phyloP scores from a whole-genome alignment of 2,888 invertebrate species.

The Amphipoea oculea region DNA sequence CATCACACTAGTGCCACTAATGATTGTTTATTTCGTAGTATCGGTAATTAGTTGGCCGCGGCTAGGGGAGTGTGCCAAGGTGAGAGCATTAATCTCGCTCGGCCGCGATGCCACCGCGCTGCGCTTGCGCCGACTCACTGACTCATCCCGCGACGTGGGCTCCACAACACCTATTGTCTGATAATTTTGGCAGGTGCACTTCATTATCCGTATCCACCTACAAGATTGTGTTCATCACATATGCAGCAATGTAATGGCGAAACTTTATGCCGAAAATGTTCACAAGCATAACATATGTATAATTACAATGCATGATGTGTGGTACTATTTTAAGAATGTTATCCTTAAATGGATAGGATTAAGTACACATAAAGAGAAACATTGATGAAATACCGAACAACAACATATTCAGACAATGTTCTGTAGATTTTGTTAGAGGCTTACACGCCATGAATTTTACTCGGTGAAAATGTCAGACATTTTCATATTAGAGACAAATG shows the following conservation, averaged over 20 bases:
- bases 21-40: slow-evolving; percentile 62
- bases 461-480: slow-evolving; percentile 12
- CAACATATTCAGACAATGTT: neutral
- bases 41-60: slow-evolving; percentile 56
- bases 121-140: slow-evolving; percentile 48
- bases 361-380: slow-evolving; percentile 21
- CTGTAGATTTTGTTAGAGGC: slow-evolving; percentile 1
- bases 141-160: slow-evolving; percentile 66
- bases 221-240: slow-evolving; percentile 33
- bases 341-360: slow-evolving; percentile 27
- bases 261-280: slow-evolving; percentile 24
- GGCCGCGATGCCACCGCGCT: slow-evolving; percentile 29
- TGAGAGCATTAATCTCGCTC: slow-evolving; percentile 57
- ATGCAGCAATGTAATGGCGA: slow-evolving; percentile 21
- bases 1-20: slow-evolving; percentile 34
- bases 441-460: neutral
- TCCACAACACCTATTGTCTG: slow-evolving; percentile 63
- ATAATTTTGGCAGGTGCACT: slow-evolving; percentile 60
- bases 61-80: slow-evolving; percentile 67
- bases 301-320: neutral
- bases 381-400: slow-evolving; percentile 36
- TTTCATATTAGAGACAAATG: slow-evolving; percentile 11
- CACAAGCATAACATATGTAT: slow-evolving; percentile 3
- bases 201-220: slow-evolving; percentile 55
- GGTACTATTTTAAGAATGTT: slow-evolving; percentile 23